phyloP scores from a whole-genome alignment of 2,888 invertebrate species.

The Microchrysa polita region DNA sequence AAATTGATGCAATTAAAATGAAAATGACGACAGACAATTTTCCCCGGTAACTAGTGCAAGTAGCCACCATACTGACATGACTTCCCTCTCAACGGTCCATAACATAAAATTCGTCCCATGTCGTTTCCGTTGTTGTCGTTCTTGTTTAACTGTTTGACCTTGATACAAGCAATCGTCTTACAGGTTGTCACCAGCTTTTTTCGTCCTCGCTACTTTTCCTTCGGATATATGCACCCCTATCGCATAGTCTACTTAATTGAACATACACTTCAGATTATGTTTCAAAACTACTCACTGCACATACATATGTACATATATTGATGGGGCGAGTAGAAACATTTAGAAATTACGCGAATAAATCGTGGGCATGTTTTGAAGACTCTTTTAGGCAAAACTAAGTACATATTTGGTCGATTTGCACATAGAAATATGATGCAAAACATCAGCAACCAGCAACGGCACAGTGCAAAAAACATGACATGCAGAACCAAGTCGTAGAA shows the following conservation, averaged over 20 bases:
- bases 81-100: too few species aligned
- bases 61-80: too few species aligned
- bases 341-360: constrained; percentile 7
- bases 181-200: too few species aligned
- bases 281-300: neutral
- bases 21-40: too few species aligned
- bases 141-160: neutral
- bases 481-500: neutral
- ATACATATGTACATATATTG: too few species aligned
- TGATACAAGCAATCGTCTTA: neutral
- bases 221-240: neutral
- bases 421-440: neutral
- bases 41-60: too few species aligned
- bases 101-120: too few species aligned
- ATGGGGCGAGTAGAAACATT: neutral
- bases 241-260: neutral
- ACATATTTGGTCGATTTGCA: neutral
- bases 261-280: neutral
- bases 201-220: too few species aligned
- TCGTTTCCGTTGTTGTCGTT: neutral
- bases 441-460: constrained; percentile 13
- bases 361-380: neutral
- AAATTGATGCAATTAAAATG: too few species aligned
- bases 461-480: constrained; percentile 24
- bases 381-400: neutral